phyloP scores from a whole-genome alignment of 2,797 vertebrate genomes.

The Threskiornis aethiopicus region DNA sequence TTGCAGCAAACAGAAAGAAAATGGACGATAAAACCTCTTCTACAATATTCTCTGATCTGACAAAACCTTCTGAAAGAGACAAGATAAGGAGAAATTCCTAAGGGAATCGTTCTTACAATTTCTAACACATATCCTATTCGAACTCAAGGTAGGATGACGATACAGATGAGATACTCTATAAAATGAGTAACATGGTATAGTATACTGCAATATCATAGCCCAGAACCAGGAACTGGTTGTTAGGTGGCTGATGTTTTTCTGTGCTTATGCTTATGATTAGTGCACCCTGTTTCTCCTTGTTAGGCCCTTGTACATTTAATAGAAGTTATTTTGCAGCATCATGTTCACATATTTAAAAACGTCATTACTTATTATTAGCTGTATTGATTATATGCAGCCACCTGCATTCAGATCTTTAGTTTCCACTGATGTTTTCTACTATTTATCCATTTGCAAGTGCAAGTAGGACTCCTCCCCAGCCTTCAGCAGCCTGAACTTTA shows the following conservation, averaged over 20 bases:
- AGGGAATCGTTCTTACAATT: not conserved
- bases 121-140: not conserved
- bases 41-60: not conserved
- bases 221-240: not conserved
- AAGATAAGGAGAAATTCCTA: not conserved
- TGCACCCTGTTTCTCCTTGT: not conserved
- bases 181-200: not conserved
- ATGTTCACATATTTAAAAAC: conserved; percentile 8
- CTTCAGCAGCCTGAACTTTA: conserved; percentile 44
- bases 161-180: not conserved
- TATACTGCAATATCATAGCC: not conserved
- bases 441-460: conserved; percentile 15
- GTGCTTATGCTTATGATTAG: not conserved
- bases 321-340: not conserved
- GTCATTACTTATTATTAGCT: conserved; percentile 26
- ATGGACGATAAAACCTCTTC: not conserved
- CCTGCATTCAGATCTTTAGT: conserved; percentile 13
- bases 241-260: not conserved
- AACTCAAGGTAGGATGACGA: fast-evolving
- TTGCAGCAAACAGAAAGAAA: not conserved
- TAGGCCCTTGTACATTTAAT: not conserved
- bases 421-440: not conserved
- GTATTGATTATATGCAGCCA: conserved; percentile 26
- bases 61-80: not conserved
- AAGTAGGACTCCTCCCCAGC: not conserved